Evolutionary conservation across 2,113 vertebrate genomes (phyloP), one percentile per base, ranked within the genome.

Genomic region (Rhynchopsitta pachyrhyncha): DNA sequence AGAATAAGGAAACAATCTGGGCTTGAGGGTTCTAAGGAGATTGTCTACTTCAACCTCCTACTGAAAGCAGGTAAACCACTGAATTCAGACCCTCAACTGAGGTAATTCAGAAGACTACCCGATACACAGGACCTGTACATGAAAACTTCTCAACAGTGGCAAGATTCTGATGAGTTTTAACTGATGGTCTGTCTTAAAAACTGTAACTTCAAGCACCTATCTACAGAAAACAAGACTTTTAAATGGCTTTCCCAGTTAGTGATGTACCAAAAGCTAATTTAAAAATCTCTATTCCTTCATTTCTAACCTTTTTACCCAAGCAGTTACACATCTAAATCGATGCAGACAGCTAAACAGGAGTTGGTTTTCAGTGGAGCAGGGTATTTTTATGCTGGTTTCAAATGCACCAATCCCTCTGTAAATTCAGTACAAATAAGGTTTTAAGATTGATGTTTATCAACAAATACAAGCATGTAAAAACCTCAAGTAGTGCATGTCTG

Each of bases 191-290:
- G 17, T 18, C 60, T 53, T n/a, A 28, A 28, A 29, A 87, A 60
- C 13, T 24, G 0, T 4, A 59, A 22, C 50, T 77, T 70, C 16
- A 66, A 62, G 22, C 0, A 6, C 16, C 7, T 17, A 37, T 5
- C 16, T 41, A 25, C 19, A 67, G 50, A 71, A 87, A 82, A 35
- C 13, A 78, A 75, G 13, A 17, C 9, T 63, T 49, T 49, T 49
- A 41, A 86, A 73, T 37, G 64, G 35, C 18, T 78, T 70, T 62
- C 17, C 39, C 24, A 28, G 18, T 63, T 41, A 59, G n/a, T 11
- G 9, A 71, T 9, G 11, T 29, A 47, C 12, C 24, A 66, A 75
- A 88, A 87, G n/a, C 24, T 84, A 78, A 70, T 44, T n/a, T 24
- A 84, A 64, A 13, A 28, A 66, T 13, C 20, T 62, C 60, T 12